phyloP scores from a whole-genome alignment of 2,888 invertebrate genomes.

The Spialia ferax region DNA sequence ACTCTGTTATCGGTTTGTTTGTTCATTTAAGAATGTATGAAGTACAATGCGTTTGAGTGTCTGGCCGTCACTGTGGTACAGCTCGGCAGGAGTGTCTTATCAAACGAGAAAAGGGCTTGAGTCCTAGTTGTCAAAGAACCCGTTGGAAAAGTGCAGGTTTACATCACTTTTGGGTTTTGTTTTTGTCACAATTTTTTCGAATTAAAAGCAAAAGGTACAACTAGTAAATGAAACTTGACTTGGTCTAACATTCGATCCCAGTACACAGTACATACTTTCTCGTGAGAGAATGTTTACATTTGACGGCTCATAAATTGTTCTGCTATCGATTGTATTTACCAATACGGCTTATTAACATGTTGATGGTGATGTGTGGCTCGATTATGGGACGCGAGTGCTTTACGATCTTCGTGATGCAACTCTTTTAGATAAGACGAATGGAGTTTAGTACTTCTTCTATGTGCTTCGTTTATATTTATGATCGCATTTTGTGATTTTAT shows the following conservation, averaged over 20 bases:
- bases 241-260: neutral
- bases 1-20: neutral
- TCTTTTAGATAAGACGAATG: constrained; percentile 2
- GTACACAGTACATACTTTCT: too few relatives aligned
- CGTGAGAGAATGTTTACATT: constrained; percentile 41
- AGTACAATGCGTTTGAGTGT: too few relatives aligned
- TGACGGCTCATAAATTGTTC: constrained; percentile 28
- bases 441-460: neutral
- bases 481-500: neutral
- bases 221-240: too few relatives aligned
- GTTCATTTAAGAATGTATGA: neutral
- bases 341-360: constrained; percentile 37
- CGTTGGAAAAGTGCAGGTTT: too few relatives aligned
- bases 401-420: constrained; percentile 24
- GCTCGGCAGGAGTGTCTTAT: too few relatives aligned
- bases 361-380: constrained; percentile 28
- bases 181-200: too few relatives aligned
- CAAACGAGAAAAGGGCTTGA: too few relatives aligned
- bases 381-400: constrained; percentile 21
- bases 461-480: constrained; percentile 11
- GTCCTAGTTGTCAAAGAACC: too few relatives aligned
- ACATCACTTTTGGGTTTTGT: too few relatives aligned
- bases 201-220: too few relatives aligned
- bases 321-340: constrained; percentile 32
- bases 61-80: too few relatives aligned